phyloP scores from a whole-genome alignment of 2,888 invertebrate species.

The Margaritifera margaritifera region DNA sequence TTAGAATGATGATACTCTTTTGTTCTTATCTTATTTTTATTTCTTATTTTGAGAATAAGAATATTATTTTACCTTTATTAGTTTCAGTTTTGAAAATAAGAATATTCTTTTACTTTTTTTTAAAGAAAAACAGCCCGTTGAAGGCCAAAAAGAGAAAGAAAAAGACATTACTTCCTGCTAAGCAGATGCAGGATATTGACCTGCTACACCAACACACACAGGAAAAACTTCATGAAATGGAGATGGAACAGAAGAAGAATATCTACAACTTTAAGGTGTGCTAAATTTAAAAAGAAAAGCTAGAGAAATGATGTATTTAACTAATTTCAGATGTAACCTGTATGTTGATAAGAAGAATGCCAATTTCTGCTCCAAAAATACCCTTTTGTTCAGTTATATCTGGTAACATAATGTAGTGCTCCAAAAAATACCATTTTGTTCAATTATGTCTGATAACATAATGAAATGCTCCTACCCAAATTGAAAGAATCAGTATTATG shows the following conservation, averaged over 20 bases:
- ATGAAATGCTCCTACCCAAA: not conserved
- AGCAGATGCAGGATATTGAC: slow-evolving; percentile 57
- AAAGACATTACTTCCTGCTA: slow-evolving; percentile 44
- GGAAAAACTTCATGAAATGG: slow-evolving; percentile 53
- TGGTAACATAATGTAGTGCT: no score
- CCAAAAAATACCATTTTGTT: not conserved
- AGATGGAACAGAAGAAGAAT: slow-evolving; percentile 51
- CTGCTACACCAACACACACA: slow-evolving; percentile 61
- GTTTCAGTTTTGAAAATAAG: not conserved
- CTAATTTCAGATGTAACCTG: not conserved
- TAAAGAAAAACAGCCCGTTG: slow-evolving; percentile 24
- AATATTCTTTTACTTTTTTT: not conserved
- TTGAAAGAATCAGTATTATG: no score
- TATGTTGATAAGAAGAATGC: not conserved
- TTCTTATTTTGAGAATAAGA: not conserved
- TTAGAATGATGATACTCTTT: no score
- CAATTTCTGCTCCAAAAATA: not conserved
- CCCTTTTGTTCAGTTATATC: not conserved
- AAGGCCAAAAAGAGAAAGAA: slow-evolving; percentile 50
- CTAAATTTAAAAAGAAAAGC: not conserved
- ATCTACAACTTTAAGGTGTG: slow-evolving; percentile 59
- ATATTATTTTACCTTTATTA: no score
- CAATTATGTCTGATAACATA: no score
- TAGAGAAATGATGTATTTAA: not conserved
- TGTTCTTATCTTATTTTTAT: no score